Base-by-base conservation (phyloP, 2,888 invertebrate species). In the Meloe dianella region DNA sequence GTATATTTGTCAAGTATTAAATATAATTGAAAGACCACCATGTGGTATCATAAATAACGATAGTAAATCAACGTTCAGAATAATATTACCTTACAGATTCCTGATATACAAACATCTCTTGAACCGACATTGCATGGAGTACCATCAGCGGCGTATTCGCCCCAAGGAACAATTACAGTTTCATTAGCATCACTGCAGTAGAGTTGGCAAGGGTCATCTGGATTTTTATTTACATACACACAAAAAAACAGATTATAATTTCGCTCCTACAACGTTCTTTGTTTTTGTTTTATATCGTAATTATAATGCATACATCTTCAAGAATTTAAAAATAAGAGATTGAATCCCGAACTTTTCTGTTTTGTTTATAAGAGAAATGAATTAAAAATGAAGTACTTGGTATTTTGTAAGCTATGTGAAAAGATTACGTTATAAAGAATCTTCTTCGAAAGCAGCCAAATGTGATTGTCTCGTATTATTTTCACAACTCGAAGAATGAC, bases 121-220 rank as follows among this genome's bases (percentile, higher is more conserved):
- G 92, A 90, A 24, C 94, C 94, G 41, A 91, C 86, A 63, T 89
- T 91, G 80, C 96, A 96, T 0, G 94, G 92, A 0, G 96, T 96
- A 0, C 95, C 95, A 82, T 96, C 95, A 0, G 89, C 86, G 0
- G 91, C 94, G 63, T 90, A 89, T 56, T 92, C 91, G 51, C 90
- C 90, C 80, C 92, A 86, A 79, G 92, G 90, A 57, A 92, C 91
- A 61, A 92, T 91, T 74, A 89, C 89, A 27, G 89, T 90, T 75
- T 90, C 89, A 66, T 91, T 90, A 67, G 89, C 88, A 65, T 94
- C 92, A 68, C 92, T 89, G 82, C 96, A 96, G 80, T 91, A 91
- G 56, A 96, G 85, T 77, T 92, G 92, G 77, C 96, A 96, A 0
- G 94, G 90, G 73, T 91, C 91, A 75, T 89, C 90, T 92, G 79